Conservation (phyloP, 2,888 invertebrate species). For the Lycia hirtaria region DNA sequence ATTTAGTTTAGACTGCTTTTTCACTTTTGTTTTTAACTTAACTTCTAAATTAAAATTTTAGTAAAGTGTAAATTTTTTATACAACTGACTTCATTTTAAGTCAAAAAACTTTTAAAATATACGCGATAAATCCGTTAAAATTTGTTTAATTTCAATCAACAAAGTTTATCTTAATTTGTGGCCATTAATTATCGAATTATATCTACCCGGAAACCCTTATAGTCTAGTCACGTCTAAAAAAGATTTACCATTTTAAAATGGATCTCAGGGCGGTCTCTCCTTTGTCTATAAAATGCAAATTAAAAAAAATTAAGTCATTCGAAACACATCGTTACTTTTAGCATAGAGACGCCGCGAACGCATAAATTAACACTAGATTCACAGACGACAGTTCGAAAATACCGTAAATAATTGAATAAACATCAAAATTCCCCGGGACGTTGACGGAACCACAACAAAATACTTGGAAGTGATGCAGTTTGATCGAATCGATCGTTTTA, state of each 20-base stretch:
- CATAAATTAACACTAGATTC: slow-evolving; percentile 66
- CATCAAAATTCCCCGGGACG: slow-evolving; percentile 39
- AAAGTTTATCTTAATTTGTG: too few species aligned
- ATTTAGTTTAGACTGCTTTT: too few species aligned
- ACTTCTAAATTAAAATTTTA: too few species aligned
- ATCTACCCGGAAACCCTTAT: slow-evolving; percentile 4
- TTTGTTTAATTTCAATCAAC: too few species aligned
- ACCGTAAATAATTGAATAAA: slow-evolving; percentile 43
- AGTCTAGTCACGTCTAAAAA: slow-evolving; percentile 9
- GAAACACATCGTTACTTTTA: slow-evolving; percentile 56
- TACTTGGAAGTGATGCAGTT: slow-evolving; percentile 48
- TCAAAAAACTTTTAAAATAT: too few species aligned
- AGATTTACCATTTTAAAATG: neutral
- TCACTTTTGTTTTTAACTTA: too few species aligned
- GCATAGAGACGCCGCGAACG: slow-evolving; percentile 52
- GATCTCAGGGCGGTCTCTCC: slow-evolving; percentile 14
- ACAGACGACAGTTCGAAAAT: slow-evolving; percentile 58
- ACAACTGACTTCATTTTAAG: too few species aligned
- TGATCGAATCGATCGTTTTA: slow-evolving; percentile 44
- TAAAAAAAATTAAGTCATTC: slow-evolving; percentile 41
- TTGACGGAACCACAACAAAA: slow-evolving; percentile 60
- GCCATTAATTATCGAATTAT: neutral
- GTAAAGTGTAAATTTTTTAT: too few species aligned
- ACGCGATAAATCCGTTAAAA: too few species aligned
- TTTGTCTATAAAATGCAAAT: slow-evolving; percentile 44